Base-by-base conservation (phyloP, 2,888 invertebrate genomes). In the Andrena haemorrhoa region DNA sequence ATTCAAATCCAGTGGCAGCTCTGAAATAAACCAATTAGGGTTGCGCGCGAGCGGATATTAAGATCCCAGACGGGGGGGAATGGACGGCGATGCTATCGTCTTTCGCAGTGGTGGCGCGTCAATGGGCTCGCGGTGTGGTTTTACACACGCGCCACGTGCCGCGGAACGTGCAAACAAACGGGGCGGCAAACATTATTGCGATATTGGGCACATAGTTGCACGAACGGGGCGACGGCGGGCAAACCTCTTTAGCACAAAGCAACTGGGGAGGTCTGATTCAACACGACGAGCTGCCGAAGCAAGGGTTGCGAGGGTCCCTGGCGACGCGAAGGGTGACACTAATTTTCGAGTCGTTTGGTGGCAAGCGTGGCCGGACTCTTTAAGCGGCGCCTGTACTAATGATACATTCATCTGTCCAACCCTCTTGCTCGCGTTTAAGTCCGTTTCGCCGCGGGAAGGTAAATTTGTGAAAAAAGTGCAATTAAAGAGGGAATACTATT, bases 11-110 rank as follows among this genome's bases (percentile, higher is more conserved):
- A 63, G 12, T 80, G 87, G 81, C 86, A 86, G 85, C 75, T 86
- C 82, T 72, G 82, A 86, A 89, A 88, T 83, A 88, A 89, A 87
- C 85, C 88, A 89, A 90, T 90, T 89, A 89, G 80, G 76, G 31
- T 35, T 56, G 53, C 82, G 77, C 74, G 79, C 85, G 76, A 82
- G 73, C 84, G 89, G 88, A 90, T 90, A 89, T 90, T 89, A 89
- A 85, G 87, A 89, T 87, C 78, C 79, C 73, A 20, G 65, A 51
- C 26, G 75, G 23, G 75, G 56, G 74, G 80, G 85, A 72, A 84
- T 29, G 63, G 20, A 47, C 16, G 12, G 6, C 49, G 65, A 69
- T 75, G 47, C 66, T 35, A 80, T 82, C 66, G 53, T 51, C 66
- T 41, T 80, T 75, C 41, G 33, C 26, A 49, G n/a, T n/a, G 56